phyloP scores from a whole-genome alignment of 2,797 vertebrate species.

The Alauda arvensis region DNA sequence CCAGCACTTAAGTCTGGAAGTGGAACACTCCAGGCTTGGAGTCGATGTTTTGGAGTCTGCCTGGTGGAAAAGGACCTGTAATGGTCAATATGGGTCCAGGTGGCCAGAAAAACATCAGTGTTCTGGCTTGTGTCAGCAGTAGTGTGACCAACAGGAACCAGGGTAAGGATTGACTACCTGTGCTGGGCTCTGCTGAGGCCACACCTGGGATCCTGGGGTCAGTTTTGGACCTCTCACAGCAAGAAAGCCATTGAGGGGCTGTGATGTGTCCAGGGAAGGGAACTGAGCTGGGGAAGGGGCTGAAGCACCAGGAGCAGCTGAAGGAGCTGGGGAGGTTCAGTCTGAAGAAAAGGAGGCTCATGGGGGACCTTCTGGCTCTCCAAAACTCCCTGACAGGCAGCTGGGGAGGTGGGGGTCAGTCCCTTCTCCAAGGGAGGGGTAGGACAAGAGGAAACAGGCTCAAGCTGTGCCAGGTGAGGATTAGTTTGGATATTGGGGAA shows the following conservation, averaged over 20 bases:
- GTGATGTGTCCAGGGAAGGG: neutral
- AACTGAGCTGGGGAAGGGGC: neutral
- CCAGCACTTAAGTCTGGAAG: neutral
- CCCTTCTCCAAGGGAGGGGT: neutral
- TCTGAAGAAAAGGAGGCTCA: neutral
- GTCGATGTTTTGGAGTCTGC: neutral
- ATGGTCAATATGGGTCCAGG: neutral
- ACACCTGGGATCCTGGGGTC: neutral
- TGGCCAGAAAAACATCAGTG: neutral
- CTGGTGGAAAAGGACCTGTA: neutral
- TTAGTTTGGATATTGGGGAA: neutral
- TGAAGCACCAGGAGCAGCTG: neutral
- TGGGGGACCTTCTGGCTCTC: accelerated
- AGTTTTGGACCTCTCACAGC: neutral
- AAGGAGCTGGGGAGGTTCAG: neutral
- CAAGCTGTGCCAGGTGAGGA: neutral
- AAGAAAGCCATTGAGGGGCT: neutral
- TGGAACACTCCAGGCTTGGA: neutral
- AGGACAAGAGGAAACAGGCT: accelerated
- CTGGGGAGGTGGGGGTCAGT: accelerated
- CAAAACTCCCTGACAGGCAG: neutral
- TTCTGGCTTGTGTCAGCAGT: neutral
- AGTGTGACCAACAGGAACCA: neutral
- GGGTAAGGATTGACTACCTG: neutral
- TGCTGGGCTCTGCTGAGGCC: neutral